Percentiles rank a stretch among this genome's conserved stretches.
phyloP scores from a whole-genome alignment of 1,140 invertebrate species.

The Drosophila littoralis region DNA sequence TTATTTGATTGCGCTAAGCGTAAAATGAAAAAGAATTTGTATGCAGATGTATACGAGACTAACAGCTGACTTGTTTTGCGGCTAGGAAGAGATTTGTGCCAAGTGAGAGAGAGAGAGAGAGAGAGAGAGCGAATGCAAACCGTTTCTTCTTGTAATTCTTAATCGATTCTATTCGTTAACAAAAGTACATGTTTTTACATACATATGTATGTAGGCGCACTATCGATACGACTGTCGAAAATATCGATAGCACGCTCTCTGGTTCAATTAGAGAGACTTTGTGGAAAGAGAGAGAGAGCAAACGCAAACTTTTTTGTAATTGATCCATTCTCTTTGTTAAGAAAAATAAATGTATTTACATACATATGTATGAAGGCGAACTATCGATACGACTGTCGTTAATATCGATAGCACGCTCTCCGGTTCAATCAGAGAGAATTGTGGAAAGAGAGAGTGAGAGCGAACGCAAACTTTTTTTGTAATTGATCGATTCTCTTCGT shows the following conservation, averaged over 20 bases:
- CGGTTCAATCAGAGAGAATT: too few relatives aligned
- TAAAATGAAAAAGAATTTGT: conserved; percentile 1
- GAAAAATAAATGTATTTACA: not conserved
- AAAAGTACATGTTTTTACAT: not conserved
- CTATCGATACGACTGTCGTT: not conserved
- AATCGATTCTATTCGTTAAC: not conserved
- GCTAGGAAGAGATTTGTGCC: not conserved
- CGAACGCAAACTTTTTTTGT: too few relatives aligned
- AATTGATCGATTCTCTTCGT: too few relatives aligned
- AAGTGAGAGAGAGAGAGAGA: not conserved
- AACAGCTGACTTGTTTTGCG: not conserved
- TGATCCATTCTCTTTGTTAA: too few relatives aligned
- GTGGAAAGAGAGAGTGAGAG: too few relatives aligned
- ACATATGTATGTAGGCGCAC: not conserved
- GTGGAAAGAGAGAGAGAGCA: too few relatives aligned
- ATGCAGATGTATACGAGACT: not conserved
- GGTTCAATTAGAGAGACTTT: too few relatives aligned
- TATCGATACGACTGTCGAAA: not conserved
- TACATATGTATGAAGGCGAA: not conserved
- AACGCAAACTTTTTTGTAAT: too few relatives aligned
- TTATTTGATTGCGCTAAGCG: conserved; percentile 26
- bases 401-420: too few relatives aligned
- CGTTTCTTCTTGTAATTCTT: conserved; percentile 1
- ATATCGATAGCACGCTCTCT: too few relatives aligned
- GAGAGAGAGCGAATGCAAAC: not conserved